A percentile compares a stretch with the other conserved stretches of the same genome.
phyloP scores from a whole-genome alignment of 2,113 vertebrate genomes.

The Orcinus orca region DNA sequence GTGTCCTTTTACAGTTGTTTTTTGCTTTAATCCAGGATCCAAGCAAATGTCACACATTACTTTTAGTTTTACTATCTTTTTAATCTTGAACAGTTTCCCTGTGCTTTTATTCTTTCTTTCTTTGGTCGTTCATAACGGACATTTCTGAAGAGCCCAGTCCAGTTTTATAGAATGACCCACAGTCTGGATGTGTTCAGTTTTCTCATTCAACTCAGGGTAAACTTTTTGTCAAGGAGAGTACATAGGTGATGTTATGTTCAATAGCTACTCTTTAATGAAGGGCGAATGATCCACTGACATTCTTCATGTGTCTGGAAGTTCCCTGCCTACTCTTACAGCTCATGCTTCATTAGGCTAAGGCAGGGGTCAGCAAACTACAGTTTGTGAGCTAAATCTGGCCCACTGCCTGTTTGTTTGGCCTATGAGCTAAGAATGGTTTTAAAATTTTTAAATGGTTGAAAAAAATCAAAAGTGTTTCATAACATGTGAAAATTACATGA shows the following conservation, averaged over 20 bases:
- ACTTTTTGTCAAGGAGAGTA: background rate
- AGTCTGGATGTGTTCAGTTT: background rate
- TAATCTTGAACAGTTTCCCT: background rate
- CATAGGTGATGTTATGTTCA: background rate
- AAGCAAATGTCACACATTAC: background rate
- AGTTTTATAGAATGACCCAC: background rate
- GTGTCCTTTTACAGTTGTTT: background rate
- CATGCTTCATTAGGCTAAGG: background rate
- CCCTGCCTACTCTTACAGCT: background rate
- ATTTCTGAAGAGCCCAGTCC: background rate
- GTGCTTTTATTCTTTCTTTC: background rate
- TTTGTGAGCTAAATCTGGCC: background rate
- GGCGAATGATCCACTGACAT: background rate
- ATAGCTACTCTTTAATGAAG: background rate
- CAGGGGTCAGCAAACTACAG: background rate
- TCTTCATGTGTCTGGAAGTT: constrained; percentile 19
- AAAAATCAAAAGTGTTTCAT: constrained; percentile 8
- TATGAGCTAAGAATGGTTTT: constrained; percentile 18
- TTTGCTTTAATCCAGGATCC: background rate
- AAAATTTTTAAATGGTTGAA: constrained; percentile 21
- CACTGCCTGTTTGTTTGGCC: background rate
- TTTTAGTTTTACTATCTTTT: constrained; percentile 1
- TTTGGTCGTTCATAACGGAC: background rate
- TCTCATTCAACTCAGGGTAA: constrained; percentile 29
- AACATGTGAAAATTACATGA: constrained; percentile 20